phyloP scores from a whole-genome alignment of 2,797 vertebrate genomes.

The Tenualosa ilisha region DNA sequence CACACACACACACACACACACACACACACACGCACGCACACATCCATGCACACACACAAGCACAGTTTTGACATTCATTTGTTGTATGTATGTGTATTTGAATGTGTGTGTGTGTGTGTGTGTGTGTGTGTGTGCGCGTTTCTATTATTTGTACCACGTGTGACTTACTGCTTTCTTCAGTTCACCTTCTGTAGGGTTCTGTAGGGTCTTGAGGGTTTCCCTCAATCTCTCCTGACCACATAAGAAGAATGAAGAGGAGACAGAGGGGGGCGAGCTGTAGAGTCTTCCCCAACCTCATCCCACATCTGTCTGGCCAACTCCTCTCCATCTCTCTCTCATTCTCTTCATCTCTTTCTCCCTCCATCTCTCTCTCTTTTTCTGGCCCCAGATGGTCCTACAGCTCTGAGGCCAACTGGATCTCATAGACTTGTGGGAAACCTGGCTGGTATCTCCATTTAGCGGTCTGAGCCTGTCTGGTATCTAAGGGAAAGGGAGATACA shows the following conservation, averaged over 20 bases:
- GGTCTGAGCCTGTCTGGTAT: background rate
- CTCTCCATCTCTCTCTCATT: no score
- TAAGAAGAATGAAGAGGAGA: background rate
- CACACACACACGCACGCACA: slow-evolving; percentile 27
- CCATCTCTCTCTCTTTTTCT: no score
- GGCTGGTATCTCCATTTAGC: background rate
- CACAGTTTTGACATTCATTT: background rate
- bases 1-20: background rate
- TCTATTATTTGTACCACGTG: no score
- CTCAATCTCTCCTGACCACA: background rate
- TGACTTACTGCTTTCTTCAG: no score
- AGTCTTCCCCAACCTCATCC: background rate
- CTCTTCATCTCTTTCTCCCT: no score
- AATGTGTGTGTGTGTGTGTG: no score
- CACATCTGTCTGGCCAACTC: background rate
- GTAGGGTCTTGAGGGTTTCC: background rate
- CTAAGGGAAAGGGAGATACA: background rate
- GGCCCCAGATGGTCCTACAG: background rate
- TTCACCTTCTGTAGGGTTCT: no score
- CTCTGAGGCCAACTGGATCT: background rate
- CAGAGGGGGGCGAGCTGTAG: no score
- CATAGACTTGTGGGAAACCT: background rate
- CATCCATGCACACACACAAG: background rate
- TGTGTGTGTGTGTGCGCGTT: no score
- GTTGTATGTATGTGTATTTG: background rate